Base-by-base conservation (phyloP, 2,888 invertebrate genomes). In the Tiliacea aurago region DNA sequence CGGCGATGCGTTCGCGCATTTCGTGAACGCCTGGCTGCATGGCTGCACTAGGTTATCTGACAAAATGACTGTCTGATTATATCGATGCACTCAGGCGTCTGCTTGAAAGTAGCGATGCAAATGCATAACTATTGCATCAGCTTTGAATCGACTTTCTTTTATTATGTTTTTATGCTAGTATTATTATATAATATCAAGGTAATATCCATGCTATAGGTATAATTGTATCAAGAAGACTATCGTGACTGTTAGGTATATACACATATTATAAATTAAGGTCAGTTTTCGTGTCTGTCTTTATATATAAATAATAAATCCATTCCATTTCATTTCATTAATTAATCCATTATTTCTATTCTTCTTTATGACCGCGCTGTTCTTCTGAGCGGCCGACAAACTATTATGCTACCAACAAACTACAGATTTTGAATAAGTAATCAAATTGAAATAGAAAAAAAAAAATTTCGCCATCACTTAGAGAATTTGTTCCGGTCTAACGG, bases 1-100 rank as follows among this genome's bases (percentile, higher is more conserved):
- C 62, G 75, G 4, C 20, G 55, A 56, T 81, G 76, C 76, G 37
- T 43, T 73, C 4, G 37, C 13, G 65, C 81, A 65, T 62, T 18
- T 66, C 3, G 2, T 61, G 23, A 37, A 51, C 49, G 64, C n/a
- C 18, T 65, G 53, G 18, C 4, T 62, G 81, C 65, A 51, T 61
- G 75, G 28, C 13, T 61, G 43, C 74, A 61, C 20, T 41, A 59
- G 18, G 13, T 78, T 58, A 58, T 80, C 65, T 23, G 23, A 73
- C 13, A 43, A 64, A 63, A 58, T 47, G 1, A 49, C 69, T 78
- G 41, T 13, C 37, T 55, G 13, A 58, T 37, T 76, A 45, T 28
- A n/a, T 51, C 0, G 51, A 59, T 33, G 13, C 63, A 58, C 18
- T 55, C 55, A 56, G 11, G 55, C 64, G 51, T 18, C 73, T 15